Conservation (phyloP, 2,113 vertebrate species). For the Mastomys coucha region DNA sequence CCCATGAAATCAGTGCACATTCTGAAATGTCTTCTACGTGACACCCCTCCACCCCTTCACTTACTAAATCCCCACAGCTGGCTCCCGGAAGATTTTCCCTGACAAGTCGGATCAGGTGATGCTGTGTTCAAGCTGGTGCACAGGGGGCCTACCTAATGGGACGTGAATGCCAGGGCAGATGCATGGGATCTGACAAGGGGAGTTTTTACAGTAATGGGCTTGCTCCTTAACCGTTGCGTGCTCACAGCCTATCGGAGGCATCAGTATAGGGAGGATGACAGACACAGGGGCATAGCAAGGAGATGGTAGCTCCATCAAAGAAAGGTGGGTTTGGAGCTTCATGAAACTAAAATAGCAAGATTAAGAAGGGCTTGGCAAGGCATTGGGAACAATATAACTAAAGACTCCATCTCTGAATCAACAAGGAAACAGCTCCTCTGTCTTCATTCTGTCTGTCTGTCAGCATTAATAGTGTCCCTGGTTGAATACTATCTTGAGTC, state of each 20-base stretch:
- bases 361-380: not conserved
- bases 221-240: not conserved
- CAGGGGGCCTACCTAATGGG: slow-evolving; percentile 42
- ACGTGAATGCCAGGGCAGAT: slow-evolving; percentile 50
- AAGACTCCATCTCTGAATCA: fast-evolving
- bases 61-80: not conserved
- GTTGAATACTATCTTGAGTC: not conserved
- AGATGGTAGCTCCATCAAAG: not conserved
- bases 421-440: not conserved
- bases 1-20: not conserved
- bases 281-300: not conserved
- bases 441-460: not conserved
- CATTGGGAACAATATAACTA: not conserved
- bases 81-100: slow-evolving; percentile 61
- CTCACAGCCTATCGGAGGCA: not conserved
- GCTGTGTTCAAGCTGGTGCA: not conserved
- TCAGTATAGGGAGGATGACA: not conserved
- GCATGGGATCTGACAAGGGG: not conserved
- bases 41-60: slow-evolving; percentile 50
- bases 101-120: slow-evolving; percentile 27
- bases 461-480: fast-evolving
- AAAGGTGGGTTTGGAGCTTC: not conserved
- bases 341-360: no score
- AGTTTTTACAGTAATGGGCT: not conserved
- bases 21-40: slow-evolving; percentile 52